Evolutionary conservation across 2,888 invertebrate species (phyloP), one percentile per base, ranked within the genome.

Genomic region (Galeruca laticollis): DNA sequence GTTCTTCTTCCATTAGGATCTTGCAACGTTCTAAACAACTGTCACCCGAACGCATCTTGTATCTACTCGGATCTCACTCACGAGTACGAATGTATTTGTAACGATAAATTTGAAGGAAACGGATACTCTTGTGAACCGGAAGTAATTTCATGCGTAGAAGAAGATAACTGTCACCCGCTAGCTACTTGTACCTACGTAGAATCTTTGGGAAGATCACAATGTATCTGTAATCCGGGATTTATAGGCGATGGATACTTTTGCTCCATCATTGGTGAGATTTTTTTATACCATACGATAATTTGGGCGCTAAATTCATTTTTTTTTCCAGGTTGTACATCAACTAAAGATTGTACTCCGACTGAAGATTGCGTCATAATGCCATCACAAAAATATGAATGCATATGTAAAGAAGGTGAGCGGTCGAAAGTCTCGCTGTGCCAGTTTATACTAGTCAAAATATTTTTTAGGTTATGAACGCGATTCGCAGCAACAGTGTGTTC

Each of bases 211-310:
- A 91, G 90, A 70, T 89, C 89, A 0, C 83, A 89, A 47, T 97
- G 96, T 84, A 89, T 92, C 69, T 98, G 98, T 84, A 90, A 91
- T 76, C 85, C 88, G 1, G 96, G 96, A 49, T 97, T 90, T 85
- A 89, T 89, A 70, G 97, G 97, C 63, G 93, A 96, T 82, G 97
- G 97, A 13, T 88, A 89, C 75, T 86, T 84, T n/a, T 97, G 97
- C 84, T 87, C 88, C 72, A 88, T 91, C 21, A 89, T 89, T 79
- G 88, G 89, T 89, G 84, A 83, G 82, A 37, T 1, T 51, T 35
- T n/a, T 15, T 20, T 13, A 49, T 79, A 70, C 3, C n/a, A 26
- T 31, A 4, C n/a, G 2, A 52, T 11, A 18, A 8, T 51, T 8
- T 18, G 18, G 10, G 9, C 10, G 18, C 21, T 10, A 21, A 18